Evolutionary conservation across 2,113 vertebrate genomes (phyloP).

Genomic region (Apistogramma diplotaenia): DNA sequence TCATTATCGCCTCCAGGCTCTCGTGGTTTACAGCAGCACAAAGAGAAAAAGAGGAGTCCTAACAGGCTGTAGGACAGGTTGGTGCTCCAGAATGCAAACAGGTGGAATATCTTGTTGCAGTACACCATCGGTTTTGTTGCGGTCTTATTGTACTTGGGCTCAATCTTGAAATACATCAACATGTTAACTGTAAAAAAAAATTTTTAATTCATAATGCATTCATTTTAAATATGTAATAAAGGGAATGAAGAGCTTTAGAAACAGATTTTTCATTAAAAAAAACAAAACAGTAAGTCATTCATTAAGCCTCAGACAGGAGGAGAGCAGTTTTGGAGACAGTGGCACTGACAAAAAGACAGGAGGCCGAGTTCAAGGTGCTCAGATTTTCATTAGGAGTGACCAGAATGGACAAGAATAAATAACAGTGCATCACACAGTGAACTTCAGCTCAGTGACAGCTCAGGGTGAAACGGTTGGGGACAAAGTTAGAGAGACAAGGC

Average conservation of each 20-base stretch:
- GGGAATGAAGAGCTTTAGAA: not conserved
- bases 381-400: no score
- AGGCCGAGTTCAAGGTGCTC: no score
- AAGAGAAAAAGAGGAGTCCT: not conserved
- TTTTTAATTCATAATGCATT: not conserved
- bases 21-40: slow-evolving; percentile 23
- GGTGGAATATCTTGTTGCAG: slow-evolving; percentile 74
- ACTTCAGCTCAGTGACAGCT: no score
- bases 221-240: not conserved
- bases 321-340: no score
- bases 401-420: no score
- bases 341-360: no score
- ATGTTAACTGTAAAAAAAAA: slow-evolving; percentile 66
- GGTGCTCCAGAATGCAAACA: slow-evolving; percentile 78
- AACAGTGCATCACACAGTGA: no score
- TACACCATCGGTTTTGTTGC: not conserved
- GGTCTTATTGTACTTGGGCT: slow-evolving; percentile 68
- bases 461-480: no score
- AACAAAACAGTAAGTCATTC: not conserved
- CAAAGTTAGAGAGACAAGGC: no score
- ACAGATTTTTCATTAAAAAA: not conserved
- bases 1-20: not conserved
- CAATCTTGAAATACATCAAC: slow-evolving; percentile 76
- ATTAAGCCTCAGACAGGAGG: not conserved
- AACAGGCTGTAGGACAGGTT: slow-evolving; percentile 61